Evolutionary conservation across 2,888 invertebrate genomes (phyloP), one percentile per base, ranked within the genome.

Genomic region (Cheilosia grossa): DNA sequence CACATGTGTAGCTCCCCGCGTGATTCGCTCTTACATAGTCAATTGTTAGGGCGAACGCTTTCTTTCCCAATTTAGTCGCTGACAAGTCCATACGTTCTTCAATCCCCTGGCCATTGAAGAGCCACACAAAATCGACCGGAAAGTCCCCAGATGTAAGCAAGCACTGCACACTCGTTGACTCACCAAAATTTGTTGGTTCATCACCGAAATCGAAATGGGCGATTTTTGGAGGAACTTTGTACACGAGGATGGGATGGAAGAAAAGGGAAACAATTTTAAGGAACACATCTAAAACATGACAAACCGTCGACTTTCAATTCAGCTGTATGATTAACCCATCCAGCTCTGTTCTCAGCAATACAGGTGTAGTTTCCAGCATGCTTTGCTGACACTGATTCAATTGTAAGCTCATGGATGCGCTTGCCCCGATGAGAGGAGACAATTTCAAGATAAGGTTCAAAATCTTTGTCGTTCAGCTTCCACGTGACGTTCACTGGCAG

Each of bases 281-380:
- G 15, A 33, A 49, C 9, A 54, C 1, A n/a, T 47, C n/a, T 33
- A 49, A 15, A 85, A 37, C 9, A 44, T 7, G 42, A 80, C 74
- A 79, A 82, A 96, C 96, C 96, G 91, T 96, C 95, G 87, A 96
- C 96, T 90, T 94, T 94, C 88, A 96, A 93, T 89, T 94, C 93
- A 87, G 96, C 94, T 73, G 95, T 94, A 90, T 95, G 94, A 88
- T 94, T 94, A 88, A 94, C 93, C 87, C 92, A 92, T 89, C 96
- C 97, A 78, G 96, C 96, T 88, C 93, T 93, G 92, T 96, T 97
- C 92, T 94, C 94, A 74, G 95, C 96, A 87, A 94, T 93, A 91
- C 96, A 96, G 87, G 95, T 95, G 92, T 96, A 96, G 91, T 95
- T 95, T 82, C 96, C 96, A 79, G 94, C 94, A 91, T 96, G 95